Conservation (phyloP, 2,113 vertebrate genomes). For the Oostethus manadensis region DNA sequence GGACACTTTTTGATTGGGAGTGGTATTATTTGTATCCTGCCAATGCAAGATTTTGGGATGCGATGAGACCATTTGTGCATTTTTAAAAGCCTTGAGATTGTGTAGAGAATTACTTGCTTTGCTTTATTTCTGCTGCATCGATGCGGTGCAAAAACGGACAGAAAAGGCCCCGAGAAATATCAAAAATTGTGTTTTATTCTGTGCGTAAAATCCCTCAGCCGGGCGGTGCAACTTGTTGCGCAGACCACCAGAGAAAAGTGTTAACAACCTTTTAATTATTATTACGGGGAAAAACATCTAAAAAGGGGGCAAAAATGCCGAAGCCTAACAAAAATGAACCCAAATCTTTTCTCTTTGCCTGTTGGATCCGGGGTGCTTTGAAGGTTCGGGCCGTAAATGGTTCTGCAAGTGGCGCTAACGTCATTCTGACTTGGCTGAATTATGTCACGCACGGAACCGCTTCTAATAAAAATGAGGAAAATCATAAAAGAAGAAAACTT, state of each 20-base stretch:
- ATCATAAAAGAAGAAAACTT: not conserved
- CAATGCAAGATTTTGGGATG: too few species aligned
- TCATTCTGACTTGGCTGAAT: constrained; percentile 29
- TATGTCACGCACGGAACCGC: constrained; percentile 17
- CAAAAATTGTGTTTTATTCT: constrained; percentile 6
- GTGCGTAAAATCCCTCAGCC: not conserved
- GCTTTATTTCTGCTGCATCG: too few species aligned
- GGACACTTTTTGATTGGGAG: not conserved
- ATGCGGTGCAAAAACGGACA: not conserved
- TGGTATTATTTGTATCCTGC: not conserved
- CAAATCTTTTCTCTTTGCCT: constrained; percentile 49
- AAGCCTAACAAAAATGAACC: not conserved
- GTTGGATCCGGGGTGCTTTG: constrained; percentile 46
- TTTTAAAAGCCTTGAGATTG: too few species aligned
- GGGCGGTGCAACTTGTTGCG: constrained; percentile 59
- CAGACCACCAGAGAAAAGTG: constrained; percentile 35
- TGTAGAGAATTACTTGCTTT: too few species aligned
- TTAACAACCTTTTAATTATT: constrained; percentile 13
- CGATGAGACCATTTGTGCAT: too few species aligned
- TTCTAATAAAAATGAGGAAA: constrained; percentile 4
- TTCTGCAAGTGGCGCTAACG: constrained; percentile 49
- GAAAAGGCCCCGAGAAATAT: not conserved
- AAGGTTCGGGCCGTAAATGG: constrained; percentile 52
- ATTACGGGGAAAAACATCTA: too few species aligned
- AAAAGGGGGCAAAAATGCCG: not conserved